Conservation (phyloP, 2,797 vertebrate species). For the Perodicticus potto region DNA sequence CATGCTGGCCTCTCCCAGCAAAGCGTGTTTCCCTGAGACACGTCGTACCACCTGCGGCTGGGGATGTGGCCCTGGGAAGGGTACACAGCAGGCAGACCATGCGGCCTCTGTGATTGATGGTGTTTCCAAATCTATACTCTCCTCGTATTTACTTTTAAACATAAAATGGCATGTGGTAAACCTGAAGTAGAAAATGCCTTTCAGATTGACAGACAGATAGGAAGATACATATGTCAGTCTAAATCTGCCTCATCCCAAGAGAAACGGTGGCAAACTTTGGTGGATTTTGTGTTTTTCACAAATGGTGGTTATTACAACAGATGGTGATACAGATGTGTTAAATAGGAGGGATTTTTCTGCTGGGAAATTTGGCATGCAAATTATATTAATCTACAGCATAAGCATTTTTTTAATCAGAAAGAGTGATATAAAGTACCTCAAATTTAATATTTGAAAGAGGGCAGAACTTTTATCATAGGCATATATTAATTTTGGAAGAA, state of each 20-base stretch:
- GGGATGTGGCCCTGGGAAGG: not conserved
- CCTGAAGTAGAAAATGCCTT: not conserved
- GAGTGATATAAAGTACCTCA: not conserved
- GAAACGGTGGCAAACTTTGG: not conserved
- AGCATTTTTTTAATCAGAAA: not conserved
- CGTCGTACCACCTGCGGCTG: too few relatives aligned
- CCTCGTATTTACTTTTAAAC: not conserved
- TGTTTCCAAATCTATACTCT: not conserved
- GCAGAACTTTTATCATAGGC: not conserved
- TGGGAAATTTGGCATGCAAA: constrained; percentile 8
- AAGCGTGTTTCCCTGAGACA: not conserved
- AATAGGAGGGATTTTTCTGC: not conserved
- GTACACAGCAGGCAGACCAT: rapidly evolving
- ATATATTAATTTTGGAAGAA: not conserved
- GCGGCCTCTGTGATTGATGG: not conserved
- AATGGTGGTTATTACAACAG: not conserved
- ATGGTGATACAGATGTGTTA: constrained; percentile 2
- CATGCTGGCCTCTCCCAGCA: rapidly evolving
- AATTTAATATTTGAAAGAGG: not conserved
- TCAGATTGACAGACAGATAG: not conserved
- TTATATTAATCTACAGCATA: not conserved
- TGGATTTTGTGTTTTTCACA: not conserved
- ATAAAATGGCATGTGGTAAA: not conserved
- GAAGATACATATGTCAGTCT: not conserved
- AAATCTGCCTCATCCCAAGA: not conserved